These are phyloP conservation scores for Ennomos erosarius DNA, from an alignment of 2,888 invertebrate genomes.

Conservation along the genomic window DNA sequence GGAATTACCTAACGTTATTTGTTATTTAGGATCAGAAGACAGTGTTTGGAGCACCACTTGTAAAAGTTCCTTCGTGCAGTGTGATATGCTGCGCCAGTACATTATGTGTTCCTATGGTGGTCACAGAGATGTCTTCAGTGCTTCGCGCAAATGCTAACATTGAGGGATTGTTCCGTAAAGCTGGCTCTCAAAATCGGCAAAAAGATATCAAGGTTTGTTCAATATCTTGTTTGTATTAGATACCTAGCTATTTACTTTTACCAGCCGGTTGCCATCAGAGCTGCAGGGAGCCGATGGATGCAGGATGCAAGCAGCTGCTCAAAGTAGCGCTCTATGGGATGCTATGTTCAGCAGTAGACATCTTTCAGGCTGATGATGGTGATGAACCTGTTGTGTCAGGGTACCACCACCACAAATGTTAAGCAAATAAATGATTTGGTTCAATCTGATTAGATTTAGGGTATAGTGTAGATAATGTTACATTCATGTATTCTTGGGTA, in stretches of 20 bases:
- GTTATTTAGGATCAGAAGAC: slow-evolving; percentile 73
- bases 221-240: not conserved
- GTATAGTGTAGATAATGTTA: no score
- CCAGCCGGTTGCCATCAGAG: no score
- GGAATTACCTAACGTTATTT: slow-evolving; percentile 13
- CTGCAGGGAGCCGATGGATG: no score
- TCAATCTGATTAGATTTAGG: no score
- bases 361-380: no score
- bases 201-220: slow-evolving; percentile 90
- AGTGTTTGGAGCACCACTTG: slow-evolving; percentile 78
- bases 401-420: no score
- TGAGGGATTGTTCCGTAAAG: slow-evolving; percentile 95
- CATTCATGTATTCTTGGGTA: no score
- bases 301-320: no score
- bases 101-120: slow-evolving; percentile 89
- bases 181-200: slow-evolving; percentile 93
- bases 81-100: slow-evolving; percentile 89
- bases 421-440: no score
- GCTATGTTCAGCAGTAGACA: no score
- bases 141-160: slow-evolving; percentile 88
- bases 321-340: no score
- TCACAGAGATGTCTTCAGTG: slow-evolving; percentile 89
- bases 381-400: no score
- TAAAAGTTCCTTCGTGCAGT: slow-evolving; percentile 78
- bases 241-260: not conserved